A percentile compares a stretch with the other conserved stretches of the same genome.
Evolutionary conservation across 2,113 vertebrate genomes (phyloP).

Genomic region (Ibidorhyncha struthersii): DNA sequence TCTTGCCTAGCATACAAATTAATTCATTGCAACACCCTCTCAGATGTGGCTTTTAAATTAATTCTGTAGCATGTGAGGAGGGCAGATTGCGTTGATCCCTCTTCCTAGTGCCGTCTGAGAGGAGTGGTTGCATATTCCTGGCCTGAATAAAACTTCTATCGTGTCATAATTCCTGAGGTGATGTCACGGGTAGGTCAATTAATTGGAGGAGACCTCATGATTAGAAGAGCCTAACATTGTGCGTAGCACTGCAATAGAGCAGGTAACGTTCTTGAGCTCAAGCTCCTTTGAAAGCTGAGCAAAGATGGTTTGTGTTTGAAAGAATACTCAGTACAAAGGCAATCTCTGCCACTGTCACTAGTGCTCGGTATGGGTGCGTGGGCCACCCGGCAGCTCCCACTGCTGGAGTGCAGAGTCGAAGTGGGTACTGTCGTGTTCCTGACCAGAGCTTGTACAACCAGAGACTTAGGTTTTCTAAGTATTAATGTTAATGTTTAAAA

Average conservation of each 20-base stretch:
- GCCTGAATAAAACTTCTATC: neutral
- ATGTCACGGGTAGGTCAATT: neutral
- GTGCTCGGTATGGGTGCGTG: rapidly evolving
- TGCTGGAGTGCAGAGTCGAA: neutral
- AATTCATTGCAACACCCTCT: neutral
- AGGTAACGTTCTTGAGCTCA: neutral
- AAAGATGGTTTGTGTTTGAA: neutral
- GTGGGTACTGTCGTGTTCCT: neutral
- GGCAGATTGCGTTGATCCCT: neutral
- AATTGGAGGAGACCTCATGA: neutral
- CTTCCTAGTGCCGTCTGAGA: neutral
- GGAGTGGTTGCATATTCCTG: neutral
- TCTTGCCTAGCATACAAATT: neutral
- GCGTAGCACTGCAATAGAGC: neutral
- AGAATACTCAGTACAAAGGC: neutral
- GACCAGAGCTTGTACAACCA: neutral
- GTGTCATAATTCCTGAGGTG: neutral
- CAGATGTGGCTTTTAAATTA: neutral
- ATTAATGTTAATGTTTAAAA: neutral
- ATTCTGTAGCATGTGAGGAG: neutral
- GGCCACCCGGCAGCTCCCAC: neutral
- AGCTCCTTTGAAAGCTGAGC: neutral
- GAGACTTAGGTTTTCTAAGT: neutral
- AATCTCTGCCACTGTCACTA: neutral
- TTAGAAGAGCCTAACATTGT: neutral